Evolutionary conservation across 64 coral and sea anemone genomes (phyloP).

Genomic region (Trachythela sp.): DNA sequence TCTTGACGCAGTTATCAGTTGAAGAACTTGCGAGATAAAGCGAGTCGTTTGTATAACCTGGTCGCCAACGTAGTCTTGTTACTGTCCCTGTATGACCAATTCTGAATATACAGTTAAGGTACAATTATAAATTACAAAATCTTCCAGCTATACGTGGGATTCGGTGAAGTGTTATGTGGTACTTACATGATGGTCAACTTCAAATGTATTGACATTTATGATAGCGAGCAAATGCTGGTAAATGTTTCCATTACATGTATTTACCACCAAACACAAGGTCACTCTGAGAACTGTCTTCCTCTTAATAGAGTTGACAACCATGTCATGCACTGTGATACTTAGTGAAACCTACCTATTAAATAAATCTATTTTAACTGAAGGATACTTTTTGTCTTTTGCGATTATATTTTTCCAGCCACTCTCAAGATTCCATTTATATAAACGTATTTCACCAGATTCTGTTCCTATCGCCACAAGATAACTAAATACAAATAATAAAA

Average conservation of each 20-base stretch:
- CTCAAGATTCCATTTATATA: conserved; percentile 55
- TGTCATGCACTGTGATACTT: too few species aligned
- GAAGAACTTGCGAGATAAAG: neutral
- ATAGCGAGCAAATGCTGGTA: too few species aligned
- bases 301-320: too few species aligned
- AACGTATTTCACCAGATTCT: conserved; percentile 61
- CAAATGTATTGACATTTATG: too few species aligned
- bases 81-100: neutral
- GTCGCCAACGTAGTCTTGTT: neutral
- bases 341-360: too few species aligned
- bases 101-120: neutral
- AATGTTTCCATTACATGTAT: too few species aligned
- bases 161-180: too few species aligned
- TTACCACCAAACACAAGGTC: too few species aligned
- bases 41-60: neutral
- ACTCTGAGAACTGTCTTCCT: too few species aligned
- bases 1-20: neutral
- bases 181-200: too few species aligned
- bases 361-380: neutral
- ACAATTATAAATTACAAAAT: neutral
- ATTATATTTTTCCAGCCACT: neutral
- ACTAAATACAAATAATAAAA: conserved; percentile 22
- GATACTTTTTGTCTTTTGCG: neutral
- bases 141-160: too few species aligned
- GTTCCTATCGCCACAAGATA: conserved; percentile 58